Evolutionary conservation across 2,888 invertebrate species (phyloP).

Genomic region (Chymomyza amoena): DNA sequence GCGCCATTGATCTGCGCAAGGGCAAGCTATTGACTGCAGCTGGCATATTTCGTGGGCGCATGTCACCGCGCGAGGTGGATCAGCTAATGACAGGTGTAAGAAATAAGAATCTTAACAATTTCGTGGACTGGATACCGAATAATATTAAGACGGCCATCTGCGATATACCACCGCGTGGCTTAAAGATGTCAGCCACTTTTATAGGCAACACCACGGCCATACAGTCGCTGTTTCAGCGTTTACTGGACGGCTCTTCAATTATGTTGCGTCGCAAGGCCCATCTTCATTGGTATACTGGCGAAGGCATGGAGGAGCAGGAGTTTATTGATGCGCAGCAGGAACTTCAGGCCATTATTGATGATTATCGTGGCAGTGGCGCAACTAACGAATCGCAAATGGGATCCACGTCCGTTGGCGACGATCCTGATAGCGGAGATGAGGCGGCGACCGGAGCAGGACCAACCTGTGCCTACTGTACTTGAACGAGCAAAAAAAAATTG

Average conservation of each 20-base stretch:
- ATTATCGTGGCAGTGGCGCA: constrained; percentile 79
- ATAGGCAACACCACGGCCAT: constrained; percentile 91
- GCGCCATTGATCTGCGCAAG: constrained; percentile 87
- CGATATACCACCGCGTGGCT: constrained; percentile 90
- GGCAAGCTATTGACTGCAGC: constrained; percentile 89
- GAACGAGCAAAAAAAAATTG: background rate
- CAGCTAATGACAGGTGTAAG: constrained; percentile 84
- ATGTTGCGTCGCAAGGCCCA: constrained; percentile 92
- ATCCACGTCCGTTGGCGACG: background rate
- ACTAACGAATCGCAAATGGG: constrained; percentile 1
- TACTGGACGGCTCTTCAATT: constrained; percentile 87
- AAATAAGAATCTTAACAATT: constrained; percentile 86
- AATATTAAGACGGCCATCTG: constrained; percentile 91
- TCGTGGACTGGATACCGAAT: constrained; percentile 91
- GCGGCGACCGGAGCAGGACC: constrained; percentile 2
- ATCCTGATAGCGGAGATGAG: constrained; percentile 4
- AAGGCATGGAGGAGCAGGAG: constrained; percentile 93
- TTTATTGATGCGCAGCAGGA: constrained; percentile 91
- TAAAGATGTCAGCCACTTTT: constrained; percentile 92
- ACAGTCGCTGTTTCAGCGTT: constrained; percentile 87
- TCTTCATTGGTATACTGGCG: constrained; percentile 92
- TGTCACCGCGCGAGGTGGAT: constrained; percentile 75
- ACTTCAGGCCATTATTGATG: constrained; percentile 85
- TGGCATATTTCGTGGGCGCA: constrained; percentile 82
- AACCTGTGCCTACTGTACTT: constrained; percentile 35